These are phyloP conservation scores for Aporophyla nigra DNA, from an alignment of 2,888 invertebrate genomes.

Conservation along the genomic window DNA sequence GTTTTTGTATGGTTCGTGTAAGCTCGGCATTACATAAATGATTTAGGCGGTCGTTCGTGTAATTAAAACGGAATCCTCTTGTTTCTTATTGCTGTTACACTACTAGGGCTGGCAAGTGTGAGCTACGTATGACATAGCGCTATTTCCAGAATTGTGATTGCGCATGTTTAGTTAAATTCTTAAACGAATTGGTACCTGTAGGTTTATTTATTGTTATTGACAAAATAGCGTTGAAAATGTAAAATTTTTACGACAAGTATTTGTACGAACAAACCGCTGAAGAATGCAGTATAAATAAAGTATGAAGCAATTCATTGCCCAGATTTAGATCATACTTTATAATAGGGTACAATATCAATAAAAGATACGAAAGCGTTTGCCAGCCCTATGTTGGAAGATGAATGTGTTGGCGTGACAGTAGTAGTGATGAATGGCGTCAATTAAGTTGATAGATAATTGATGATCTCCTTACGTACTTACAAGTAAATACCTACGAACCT, in stretches of 20 bases:
- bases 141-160: background rate
- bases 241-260: background rate
- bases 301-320: background rate
- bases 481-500: background rate
- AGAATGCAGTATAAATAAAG: background rate
- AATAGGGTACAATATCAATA: no score
- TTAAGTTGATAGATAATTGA: conserved; percentile 56
- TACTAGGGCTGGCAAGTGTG: conserved; percentile 31
- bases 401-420: conserved; percentile 41
- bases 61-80: no score
- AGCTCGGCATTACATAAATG: conserved; percentile 42
- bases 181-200: background rate
- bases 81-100: conserved; percentile 49
- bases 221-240: background rate
- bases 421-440: conserved; percentile 56
- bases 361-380: background rate
- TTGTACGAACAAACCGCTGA: no score
- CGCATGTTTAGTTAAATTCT: background rate
- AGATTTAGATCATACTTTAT: background rate
- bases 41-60: conserved; percentile 44
- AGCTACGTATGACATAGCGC: background rate
- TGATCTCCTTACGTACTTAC: conserved; percentile 14
- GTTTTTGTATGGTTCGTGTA: conserved; percentile 43
- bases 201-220: background rate
- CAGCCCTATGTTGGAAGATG: conserved; percentile 52